Percentiles rank a stretch among this genome's conserved stretches.
phyloP scores from a whole-genome alignment of 2,888 invertebrate species.

The Germaria angustata region DNA sequence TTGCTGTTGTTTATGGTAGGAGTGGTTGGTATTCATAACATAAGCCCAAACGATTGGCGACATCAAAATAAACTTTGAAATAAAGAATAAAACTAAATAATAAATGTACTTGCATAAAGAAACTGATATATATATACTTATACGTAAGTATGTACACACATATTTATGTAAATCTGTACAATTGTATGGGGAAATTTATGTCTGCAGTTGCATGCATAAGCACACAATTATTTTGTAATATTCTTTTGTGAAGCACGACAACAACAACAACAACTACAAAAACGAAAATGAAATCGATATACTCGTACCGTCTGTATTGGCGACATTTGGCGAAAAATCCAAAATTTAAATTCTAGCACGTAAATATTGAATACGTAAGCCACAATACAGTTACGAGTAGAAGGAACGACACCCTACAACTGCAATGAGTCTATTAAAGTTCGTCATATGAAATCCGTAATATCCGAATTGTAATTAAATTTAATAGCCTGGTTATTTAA shows the following conservation, averaged over 20 bases:
- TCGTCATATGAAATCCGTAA: too few species aligned
- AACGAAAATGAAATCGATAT: conserved; percentile 45
- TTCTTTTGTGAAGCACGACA: conserved; percentile 13
- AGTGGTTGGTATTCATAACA: conserved; percentile 52
- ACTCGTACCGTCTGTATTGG: conserved; percentile 25
- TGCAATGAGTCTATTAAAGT: too few species aligned
- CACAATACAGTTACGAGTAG: background rate
- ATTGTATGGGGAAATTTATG: too few species aligned
- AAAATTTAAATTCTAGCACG: conserved; percentile 44
- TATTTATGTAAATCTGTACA: background rate
- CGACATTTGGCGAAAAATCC: conserved; percentile 51
- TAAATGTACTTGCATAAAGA: background rate
- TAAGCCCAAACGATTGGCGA: conserved; percentile 45
- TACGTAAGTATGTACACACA: background rate
- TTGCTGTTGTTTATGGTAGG: conserved; percentile 34
- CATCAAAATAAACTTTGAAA: conserved; percentile 29
- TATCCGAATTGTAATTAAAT: too few species aligned
- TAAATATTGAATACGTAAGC: conserved; percentile 28
- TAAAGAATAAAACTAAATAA: conserved; percentile 38
- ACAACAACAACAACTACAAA: too few species aligned
- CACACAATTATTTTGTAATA: conserved; percentile 49
- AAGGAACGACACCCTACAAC: too few species aligned
- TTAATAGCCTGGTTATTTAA: too few species aligned
- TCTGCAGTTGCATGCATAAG: conserved; percentile 19
- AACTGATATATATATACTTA: conserved; percentile 7